Evolutionary conservation across 2,797 vertebrate species (phyloP).

Genomic region (Pseudochromis fuscus): DNA sequence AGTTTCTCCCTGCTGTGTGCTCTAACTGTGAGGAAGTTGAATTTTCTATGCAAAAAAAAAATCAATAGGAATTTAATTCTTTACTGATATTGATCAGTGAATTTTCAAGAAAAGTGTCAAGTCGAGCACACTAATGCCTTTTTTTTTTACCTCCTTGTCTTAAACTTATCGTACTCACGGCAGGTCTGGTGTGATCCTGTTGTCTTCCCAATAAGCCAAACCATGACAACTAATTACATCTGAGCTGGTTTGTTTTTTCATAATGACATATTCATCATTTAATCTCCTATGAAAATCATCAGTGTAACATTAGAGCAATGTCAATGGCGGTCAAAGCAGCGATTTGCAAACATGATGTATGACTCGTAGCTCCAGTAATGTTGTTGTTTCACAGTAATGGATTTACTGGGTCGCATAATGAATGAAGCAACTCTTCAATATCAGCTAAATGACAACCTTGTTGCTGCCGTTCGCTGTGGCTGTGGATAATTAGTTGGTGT

Average conservation of each 20-base stretch:
- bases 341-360: slow-evolving; percentile 47
- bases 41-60: background rate
- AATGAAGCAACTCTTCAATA: slow-evolving; percentile 37
- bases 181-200: background rate
- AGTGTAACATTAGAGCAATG: slow-evolving; percentile 47
- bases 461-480: slow-evolving; percentile 22
- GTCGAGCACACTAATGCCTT: too few species aligned
- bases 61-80: background rate
- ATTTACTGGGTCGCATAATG: slow-evolving; percentile 32
- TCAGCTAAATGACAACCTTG: slow-evolving; percentile 38
- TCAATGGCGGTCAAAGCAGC: slow-evolving; percentile 48
- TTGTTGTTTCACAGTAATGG: slow-evolving; percentile 41
- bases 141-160: background rate
- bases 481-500: slow-evolving; percentile 36
- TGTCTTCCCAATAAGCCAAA: slow-evolving; percentile 8
- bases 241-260: background rate
- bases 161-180: background rate
- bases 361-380: slow-evolving; percentile 9
- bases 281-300: slow-evolving; percentile 43
- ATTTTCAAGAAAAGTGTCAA: too few species aligned
- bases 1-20: background rate
- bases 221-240: slow-evolving; percentile 5
- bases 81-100: too few species aligned
- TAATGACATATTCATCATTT: slow-evolving; percentile 44
- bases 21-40: background rate